phyloP scores from a whole-genome alignment of 35 echinoderm and acorn worm species.

The Eucidaris tribuloides region DNA sequence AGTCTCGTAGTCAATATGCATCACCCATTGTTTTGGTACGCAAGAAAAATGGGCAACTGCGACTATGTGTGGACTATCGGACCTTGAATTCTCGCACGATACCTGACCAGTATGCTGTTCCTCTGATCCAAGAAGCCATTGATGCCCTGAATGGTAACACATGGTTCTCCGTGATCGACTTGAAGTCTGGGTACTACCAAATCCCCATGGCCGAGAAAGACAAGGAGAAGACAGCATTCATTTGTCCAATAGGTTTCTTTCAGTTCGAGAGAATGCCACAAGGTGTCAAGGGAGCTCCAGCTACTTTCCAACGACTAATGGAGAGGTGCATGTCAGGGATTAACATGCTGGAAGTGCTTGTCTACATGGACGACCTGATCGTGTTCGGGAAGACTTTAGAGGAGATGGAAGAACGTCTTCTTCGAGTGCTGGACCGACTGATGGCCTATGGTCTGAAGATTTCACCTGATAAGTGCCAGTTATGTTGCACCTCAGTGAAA shows the following conservation, averaged over 20 bases:
- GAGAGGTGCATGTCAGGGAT: constrained; percentile 63
- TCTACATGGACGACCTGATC: constrained; percentile 65
- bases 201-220: constrained; percentile 62
- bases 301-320: constrained; percentile 80
- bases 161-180: constrained; percentile 80
- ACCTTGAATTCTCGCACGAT: constrained; percentile 50
- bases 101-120: constrained; percentile 60
- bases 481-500: constrained; percentile 10
- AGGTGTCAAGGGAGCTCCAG: constrained; percentile 55
- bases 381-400: constrained; percentile 47
- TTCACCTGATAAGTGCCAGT: constrained; percentile 51
- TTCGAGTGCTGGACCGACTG: constrained; percentile 50
- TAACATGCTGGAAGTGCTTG: constrained; percentile 41
- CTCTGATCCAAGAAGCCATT: constrained; percentile 58
- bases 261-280: constrained; percentile 59
- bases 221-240: constrained; percentile 74
- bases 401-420: constrained; percentile 50
- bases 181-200: constrained; percentile 79
- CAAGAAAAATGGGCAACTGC: constrained; percentile 63
- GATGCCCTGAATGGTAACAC: constrained; percentile 36
- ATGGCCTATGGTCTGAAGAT: constrained; percentile 63
- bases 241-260: constrained; percentile 70
- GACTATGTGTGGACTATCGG: constrained; percentile 68
- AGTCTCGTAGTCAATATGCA: constrained; percentile 63
- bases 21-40: constrained; percentile 63